Base-by-base conservation (phyloP, 2,797 vertebrate species). In the Pseudochirops corinnae region DNA sequence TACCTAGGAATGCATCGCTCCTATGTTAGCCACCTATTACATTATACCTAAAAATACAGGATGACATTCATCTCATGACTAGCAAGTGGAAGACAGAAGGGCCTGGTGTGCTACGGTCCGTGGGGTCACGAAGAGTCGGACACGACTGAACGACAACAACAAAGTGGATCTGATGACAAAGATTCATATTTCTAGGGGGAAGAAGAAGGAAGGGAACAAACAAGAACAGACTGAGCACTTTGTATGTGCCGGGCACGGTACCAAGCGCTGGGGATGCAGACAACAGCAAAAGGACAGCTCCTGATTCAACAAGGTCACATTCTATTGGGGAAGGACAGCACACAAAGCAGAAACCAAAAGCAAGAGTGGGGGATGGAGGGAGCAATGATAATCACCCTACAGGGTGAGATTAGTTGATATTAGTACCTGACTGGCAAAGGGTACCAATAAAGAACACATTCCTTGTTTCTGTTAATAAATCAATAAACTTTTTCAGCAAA, bases 31-130 rank as follows among this genome's bases (percentile, higher is more conserved):
- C 74, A 82, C 74, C 74, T 82, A 82, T 39, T 74, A 74, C n/a
- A 74, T 74, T 74, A 74, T 39, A 74, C 39, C 74, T 82, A 82
- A 82, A 82, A 82, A 82, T 74, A 82, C 21, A 82, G 46, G 74
- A 82, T 46, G 39, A 82, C 74, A 82, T 82, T 82, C 74, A 82
- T 82, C 26, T 82, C 74, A 82, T 82, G 74, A 82, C 74, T 82
- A 82, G 74, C 74, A 82, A 82, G 67, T 74, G 67, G n/a, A 74
- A 29, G 67, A 74, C 67, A 74, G 67, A 74, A 74, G 67, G 67
- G 67, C 67, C 67, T 74, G n/a, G 67, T n/a, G 67, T 74, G 67
- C n/a, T 74, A 74, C 39, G 67, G 67, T 74, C 67, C 67, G 39
- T 74, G 67, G 67, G 67, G n/a, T 39, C 67, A 39, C 67, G 67